Conservation (phyloP, 2,888 invertebrate genomes). For the Nephrocerus scutellatus region DNA sequence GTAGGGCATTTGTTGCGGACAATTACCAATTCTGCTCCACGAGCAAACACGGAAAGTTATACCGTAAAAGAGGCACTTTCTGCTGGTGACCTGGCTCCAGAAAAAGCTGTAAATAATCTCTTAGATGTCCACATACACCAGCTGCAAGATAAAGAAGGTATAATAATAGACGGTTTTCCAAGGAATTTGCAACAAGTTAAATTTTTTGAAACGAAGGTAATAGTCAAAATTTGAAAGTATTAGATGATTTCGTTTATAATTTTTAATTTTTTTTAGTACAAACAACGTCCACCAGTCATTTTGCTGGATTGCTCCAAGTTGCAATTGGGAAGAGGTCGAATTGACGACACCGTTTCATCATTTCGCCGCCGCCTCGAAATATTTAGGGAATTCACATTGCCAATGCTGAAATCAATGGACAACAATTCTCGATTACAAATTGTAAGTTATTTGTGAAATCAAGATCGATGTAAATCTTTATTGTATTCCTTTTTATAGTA, state of each 20-base stretch:
- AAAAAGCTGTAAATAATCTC: slow-evolving; percentile 69
- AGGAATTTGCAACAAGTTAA: slow-evolving; percentile 81
- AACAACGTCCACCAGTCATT: slow-evolving; percentile 69
- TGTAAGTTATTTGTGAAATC: slow-evolving; percentile 57
- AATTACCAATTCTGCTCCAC: slow-evolving; percentile 62
- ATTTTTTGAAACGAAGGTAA: slow-evolving; percentile 82
- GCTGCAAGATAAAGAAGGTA: slow-evolving; percentile 61
- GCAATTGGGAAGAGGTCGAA: slow-evolving; percentile 72
- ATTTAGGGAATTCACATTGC: slow-evolving; percentile 79
- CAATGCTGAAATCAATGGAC: slow-evolving; percentile 81
- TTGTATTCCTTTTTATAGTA: not conserved
- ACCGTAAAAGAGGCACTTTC: slow-evolving; percentile 63
- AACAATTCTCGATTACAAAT: slow-evolving; percentile 74
- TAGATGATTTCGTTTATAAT: not conserved
- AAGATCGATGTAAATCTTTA: not conserved
- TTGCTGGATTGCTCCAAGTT: slow-evolving; percentile 87
- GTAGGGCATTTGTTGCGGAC: slow-evolving; percentile 71
- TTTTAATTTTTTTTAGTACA: slow-evolving; percentile 55
- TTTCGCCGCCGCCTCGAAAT: slow-evolving; percentile 76
- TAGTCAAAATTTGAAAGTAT: slow-evolving; percentile 10
- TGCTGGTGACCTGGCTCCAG: slow-evolving; percentile 73
- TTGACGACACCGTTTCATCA: slow-evolving; percentile 81
- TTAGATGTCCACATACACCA: slow-evolving; percentile 62
- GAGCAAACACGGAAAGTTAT: slow-evolving; percentile 57
- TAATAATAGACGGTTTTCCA: slow-evolving; percentile 92